phyloP scores from a whole-genome alignment of 2,113 vertebrate species.

The Hyperoodon ampullatus region DNA sequence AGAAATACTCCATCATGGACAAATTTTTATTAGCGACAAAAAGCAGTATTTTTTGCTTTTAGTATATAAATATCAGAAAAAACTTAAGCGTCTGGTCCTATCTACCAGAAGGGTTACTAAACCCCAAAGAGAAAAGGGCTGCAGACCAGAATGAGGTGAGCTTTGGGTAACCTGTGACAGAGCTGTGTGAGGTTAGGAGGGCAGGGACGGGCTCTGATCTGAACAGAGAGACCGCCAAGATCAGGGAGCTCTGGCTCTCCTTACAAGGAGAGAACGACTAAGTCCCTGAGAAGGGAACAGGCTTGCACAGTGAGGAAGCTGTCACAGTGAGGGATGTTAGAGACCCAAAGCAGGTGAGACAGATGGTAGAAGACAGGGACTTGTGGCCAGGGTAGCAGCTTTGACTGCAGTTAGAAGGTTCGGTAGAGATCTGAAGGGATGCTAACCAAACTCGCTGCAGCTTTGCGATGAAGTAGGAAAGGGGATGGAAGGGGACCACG shows the following conservation, averaged over 20 bases:
- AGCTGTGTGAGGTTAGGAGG: neutral
- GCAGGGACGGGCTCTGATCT: neutral
- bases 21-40: slow-evolving; percentile 45
- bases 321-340: neutral
- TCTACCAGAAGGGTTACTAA: neutral
- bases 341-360: neutral
- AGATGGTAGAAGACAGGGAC: neutral
- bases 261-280: neutral
- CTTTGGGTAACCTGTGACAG: neutral
- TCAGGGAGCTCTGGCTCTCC: neutral
- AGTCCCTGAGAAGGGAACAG: neutral
- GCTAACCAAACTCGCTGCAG: neutral
- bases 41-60: neutral
- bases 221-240: neutral
- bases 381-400: neutral
- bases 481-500: neutral
- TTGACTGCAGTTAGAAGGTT: neutral
- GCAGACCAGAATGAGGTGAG: neutral
- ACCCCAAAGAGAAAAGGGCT: neutral
- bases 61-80: neutral
- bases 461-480: neutral
- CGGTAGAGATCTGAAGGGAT: neutral
- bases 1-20: slow-evolving; percentile 13
- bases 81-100: neutral
- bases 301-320: neutral